Evolutionary conservation across 2,888 invertebrate species (phyloP).

Genomic region (Syritta pipiens): DNA sequence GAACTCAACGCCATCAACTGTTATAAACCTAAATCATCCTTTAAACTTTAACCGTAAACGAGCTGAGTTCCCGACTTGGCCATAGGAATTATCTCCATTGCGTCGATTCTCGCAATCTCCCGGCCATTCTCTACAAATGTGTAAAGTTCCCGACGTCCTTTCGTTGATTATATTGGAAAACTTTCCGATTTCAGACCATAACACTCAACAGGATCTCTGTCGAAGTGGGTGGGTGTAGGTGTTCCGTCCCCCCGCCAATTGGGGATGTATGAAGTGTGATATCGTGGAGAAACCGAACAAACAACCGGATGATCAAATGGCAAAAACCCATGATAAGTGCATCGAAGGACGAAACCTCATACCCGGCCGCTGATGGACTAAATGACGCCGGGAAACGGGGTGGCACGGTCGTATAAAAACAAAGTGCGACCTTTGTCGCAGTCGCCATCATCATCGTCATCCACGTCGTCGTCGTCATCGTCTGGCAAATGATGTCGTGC

Average conservation of each 20-base stretch:
- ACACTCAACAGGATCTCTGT: slow-evolving; percentile 42
- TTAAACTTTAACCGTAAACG: slow-evolving; percentile 38
- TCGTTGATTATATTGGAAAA: slow-evolving; percentile 67
- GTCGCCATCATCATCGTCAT: slow-evolving; percentile 32
- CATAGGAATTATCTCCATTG: slow-evolving; percentile 48
- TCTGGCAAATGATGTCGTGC: slow-evolving; percentile 44
- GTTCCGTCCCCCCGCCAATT: not conserved
- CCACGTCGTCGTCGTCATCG: slow-evolving; percentile 3
- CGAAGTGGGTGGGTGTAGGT: not conserved
- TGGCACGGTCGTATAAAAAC: slow-evolving; percentile 55
- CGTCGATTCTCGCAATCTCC: slow-evolving; percentile 60
- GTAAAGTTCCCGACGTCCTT: slow-evolving; percentile 56
- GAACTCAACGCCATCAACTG: slow-evolving; percentile 5
- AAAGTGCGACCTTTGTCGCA: slow-evolving; percentile 59
- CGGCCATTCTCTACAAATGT: slow-evolving; percentile 57
- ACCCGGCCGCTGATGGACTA: not conserved
- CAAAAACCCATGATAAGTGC: slow-evolving; percentile 36
- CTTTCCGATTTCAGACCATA: slow-evolving; percentile 63
- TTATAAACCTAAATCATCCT: slow-evolving; percentile 34
- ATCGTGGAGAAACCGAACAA: slow-evolving; percentile 35
- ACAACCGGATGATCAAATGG: slow-evolving; percentile 44
- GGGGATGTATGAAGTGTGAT: slow-evolving; percentile 46
- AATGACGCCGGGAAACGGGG: not conserved
- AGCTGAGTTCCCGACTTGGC: slow-evolving; percentile 8
- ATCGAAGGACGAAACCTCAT: slow-evolving; percentile 22